A percentile compares a stretch with the other conserved stretches of the same genome.
phyloP scores from a whole-genome alignment of 2,888 invertebrate species.

The Salticus scenicus region DNA sequence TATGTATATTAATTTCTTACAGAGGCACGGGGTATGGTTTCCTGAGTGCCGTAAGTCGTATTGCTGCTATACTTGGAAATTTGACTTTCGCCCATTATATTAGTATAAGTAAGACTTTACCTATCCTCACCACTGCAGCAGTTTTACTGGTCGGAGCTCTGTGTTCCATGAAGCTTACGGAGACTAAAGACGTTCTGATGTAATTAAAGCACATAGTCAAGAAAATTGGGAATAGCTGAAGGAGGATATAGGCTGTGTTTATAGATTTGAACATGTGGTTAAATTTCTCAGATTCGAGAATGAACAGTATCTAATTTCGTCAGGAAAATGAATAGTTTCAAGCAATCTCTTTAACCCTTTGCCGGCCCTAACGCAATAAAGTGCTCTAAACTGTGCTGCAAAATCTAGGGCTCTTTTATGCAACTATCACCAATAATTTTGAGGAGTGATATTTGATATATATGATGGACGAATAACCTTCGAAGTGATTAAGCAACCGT shows the following conservation, averaged over 20 bases:
- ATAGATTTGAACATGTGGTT: background rate
- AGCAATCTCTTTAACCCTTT: no score
- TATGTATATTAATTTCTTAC: no score
- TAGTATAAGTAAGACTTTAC: constrained; percentile 76
- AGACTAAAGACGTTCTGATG: constrained; percentile 77
- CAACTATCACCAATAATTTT: no score
- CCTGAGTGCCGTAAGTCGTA: constrained; percentile 76
- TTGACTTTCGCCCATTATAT: constrained; percentile 77
- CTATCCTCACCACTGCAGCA: constrained; percentile 77
- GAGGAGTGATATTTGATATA: no score
- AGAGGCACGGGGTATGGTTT: constrained; percentile 78
- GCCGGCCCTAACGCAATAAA: no score
- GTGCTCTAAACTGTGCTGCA: no score
- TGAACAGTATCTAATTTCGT: background rate
- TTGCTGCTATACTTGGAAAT: constrained; percentile 77
- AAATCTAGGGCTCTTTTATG: no score
- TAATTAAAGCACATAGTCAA: constrained; percentile 63
- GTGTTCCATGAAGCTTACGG: constrained; percentile 76
- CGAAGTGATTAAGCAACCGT: no score
- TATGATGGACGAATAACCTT: no score
- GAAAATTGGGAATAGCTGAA: background rate
- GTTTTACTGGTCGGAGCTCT: constrained; percentile 76
- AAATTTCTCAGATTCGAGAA: background rate
- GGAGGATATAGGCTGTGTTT: background rate
- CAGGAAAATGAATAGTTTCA: background rate